Evolutionary conservation across 2,797 vertebrate genomes (phyloP), one percentile per base, ranked within the genome.

Genomic region (Antennarius maculatus): DNA sequence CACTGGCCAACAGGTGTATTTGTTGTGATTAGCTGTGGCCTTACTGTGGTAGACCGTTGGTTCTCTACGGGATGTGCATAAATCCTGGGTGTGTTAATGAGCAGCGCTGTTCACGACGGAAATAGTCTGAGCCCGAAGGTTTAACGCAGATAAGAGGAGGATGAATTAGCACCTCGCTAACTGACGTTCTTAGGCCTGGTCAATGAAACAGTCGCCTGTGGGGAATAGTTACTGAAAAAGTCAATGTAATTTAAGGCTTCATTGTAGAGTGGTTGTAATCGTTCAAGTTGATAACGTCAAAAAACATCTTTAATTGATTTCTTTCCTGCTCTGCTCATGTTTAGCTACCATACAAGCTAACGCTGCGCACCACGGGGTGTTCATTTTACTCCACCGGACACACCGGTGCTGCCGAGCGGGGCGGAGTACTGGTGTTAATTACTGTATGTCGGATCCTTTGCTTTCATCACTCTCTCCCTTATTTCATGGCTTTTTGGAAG

Each of bases 261-360:
- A 16, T 18, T 51, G 1, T 1, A 6, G 3, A 5, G 3, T 29
- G 16, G 23, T 42, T 31, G 28, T 16, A 31, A 57, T n/a, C 48
- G 7, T 7, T 5, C 6, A 4, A 41, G 15, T 13, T 9, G 15
- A 43, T 49, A 3, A 7, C 42, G 51, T 53, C n/a, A 37, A 4
- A 28, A 49, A 14, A 10, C 17, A 54, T 28, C 49, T 23, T 0
- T 50, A 57, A 1, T 23, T 6, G 48, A 42, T 82, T 78, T 66
- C 28, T 41, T n/a, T 46, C 56, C 59, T 69, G 58, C 41, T 46
- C 58, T 61, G 45, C 63, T 56, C 54, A 53, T 69, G 52, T 51
- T 37, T 41, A 48, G 79, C 74, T 88, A 88, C 85, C 68, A 42
- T 3, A 2, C n/a, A 61, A 55, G 91, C 90, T 89, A 91, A 80